These are phyloP conservation scores for Drosophila parvula DNA, from an alignment of 1,140 invertebrate genomes.

Conservation along the genomic window DNA sequence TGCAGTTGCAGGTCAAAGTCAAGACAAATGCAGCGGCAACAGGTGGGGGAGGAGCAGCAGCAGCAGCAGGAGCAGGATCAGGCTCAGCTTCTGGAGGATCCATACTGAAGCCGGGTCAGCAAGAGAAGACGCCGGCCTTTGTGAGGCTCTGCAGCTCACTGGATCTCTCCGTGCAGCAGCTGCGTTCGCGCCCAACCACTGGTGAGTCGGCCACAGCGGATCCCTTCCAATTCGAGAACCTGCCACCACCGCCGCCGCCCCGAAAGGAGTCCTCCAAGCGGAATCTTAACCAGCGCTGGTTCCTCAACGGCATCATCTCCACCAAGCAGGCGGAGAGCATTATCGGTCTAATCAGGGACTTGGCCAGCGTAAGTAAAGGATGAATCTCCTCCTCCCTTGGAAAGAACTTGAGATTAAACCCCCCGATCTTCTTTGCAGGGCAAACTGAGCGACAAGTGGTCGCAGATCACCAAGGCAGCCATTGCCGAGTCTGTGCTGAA, in stretches of 20 bases:
- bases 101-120: constrained; percentile 48
- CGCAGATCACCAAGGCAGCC: constrained; percentile 93
- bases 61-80: background rate
- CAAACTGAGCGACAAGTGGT: constrained; percentile 94
- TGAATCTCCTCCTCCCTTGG: too few species aligned
- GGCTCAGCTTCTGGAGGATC: constrained; percentile 1
- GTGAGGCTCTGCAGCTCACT: constrained; percentile 78
- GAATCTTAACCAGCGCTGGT: constrained; percentile 88
- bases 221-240: constrained; percentile 70
- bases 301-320: constrained; percentile 92
- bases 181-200: constrained; percentile 46
- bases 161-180: constrained; percentile 77
- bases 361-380: constrained; percentile 91
- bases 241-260: constrained; percentile 9
- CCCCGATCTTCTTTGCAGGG: constrained; percentile 87
- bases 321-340: constrained; percentile 94
- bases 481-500: constrained; percentile 95
- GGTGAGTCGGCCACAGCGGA: constrained; percentile 41
- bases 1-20: constrained; percentile 94
- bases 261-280: constrained; percentile 62
- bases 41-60: background rate
- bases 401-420: background rate
- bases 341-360: constrained; percentile 94
- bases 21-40: constrained; percentile 85
- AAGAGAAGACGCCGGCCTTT: constrained; percentile 76